These are phyloP conservation scores for Halcyon badia DNA, from an alignment of 2,797 vertebrate species.

Conservation along the genomic window DNA sequence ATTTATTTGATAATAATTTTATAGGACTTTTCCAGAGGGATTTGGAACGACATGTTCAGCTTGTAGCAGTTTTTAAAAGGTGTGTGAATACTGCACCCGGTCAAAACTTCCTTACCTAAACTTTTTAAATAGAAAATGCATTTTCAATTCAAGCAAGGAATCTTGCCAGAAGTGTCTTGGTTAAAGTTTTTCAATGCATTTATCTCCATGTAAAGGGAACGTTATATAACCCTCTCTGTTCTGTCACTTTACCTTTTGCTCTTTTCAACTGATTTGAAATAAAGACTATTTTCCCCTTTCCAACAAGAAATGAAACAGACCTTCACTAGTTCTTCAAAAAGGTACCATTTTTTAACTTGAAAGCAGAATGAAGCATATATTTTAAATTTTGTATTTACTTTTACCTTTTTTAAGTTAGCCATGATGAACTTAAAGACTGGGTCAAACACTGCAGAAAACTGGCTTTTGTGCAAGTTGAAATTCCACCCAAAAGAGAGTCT, in stretches of 20 bases:
- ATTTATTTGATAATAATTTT: conserved; percentile 74
- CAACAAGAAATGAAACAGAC: background rate
- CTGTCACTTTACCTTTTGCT: conserved; percentile 40
- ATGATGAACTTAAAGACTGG: background rate
- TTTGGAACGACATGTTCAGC: conserved; percentile 37
- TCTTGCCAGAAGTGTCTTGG: conserved; percentile 6
- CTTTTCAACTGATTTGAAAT: conserved; percentile 6
- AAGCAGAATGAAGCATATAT: background rate
- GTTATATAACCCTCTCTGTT: conserved; percentile 13
- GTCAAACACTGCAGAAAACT: background rate
- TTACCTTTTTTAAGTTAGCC: background rate
- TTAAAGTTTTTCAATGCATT: conserved; percentile 28
- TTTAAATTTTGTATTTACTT: background rate
- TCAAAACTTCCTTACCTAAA: conserved; percentile 40
- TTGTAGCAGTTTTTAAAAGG: conserved; percentile 44
- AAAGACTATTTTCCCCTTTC: background rate
- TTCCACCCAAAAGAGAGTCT: background rate
- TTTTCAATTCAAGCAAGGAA: conserved; percentile 43
- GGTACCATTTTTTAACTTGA: background rate
- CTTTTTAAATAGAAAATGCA: conserved; percentile 35
- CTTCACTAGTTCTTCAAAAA: background rate
- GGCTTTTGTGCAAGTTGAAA: background rate
- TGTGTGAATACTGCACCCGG: background rate
- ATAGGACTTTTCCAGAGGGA: conserved; percentile 47
- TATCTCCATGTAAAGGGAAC: background rate